Base-by-base conservation (phyloP, 2,113 vertebrate species). In the Cyprinodon brontotheroides region DNA sequence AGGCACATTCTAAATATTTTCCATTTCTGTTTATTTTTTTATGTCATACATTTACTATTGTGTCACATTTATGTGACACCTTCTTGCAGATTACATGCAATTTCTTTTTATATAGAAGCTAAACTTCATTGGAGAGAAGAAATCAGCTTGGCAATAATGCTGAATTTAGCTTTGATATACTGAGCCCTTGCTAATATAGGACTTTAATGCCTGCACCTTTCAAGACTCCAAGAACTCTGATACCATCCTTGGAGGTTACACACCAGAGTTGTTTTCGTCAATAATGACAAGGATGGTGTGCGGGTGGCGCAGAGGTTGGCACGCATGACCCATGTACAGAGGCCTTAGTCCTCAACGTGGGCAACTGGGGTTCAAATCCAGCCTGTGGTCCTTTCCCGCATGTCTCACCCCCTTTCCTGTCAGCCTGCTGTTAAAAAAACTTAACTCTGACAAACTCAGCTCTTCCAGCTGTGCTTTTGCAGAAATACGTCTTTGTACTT, bases 101-200 rank as follows among this genome's bases (percentile, higher is more conserved):
- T 78, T 15, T 64, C 13, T 45, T 69, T 72, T 72, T 83, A 78
- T 78, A 74, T 72, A 82, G 81, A 36, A 65, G 70, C 67, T 68
- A 77, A 74, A 86, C 79, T 48, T 9, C 22, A 65, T 20, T 15
- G 45, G 68, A 79, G 72, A n/a, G 75, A 61, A 77, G 73, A 83
- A 80, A 81, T 78, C 61, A 77, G 69, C 66, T 65, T 91, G 88
- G 91, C 87, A 87, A 75, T 75, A 85, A 75, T 43, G 88, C 88
- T 84, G 85, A 88, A 89, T 89, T 87, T 74, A 75, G 65, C 75
- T 89, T 83, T 85, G 82, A 87, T 83, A 77, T 78, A 80, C 86
- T 87, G 86, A 87, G 84, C 71, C 20, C 65, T 88, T 65, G 38
- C 70, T 83, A 70, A 70, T 68, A 65, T 22, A 65, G 63, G 48